phyloP scores from a whole-genome alignment of 2,888 invertebrate genomes.

The Thysanoteuthis rhombus region DNA sequence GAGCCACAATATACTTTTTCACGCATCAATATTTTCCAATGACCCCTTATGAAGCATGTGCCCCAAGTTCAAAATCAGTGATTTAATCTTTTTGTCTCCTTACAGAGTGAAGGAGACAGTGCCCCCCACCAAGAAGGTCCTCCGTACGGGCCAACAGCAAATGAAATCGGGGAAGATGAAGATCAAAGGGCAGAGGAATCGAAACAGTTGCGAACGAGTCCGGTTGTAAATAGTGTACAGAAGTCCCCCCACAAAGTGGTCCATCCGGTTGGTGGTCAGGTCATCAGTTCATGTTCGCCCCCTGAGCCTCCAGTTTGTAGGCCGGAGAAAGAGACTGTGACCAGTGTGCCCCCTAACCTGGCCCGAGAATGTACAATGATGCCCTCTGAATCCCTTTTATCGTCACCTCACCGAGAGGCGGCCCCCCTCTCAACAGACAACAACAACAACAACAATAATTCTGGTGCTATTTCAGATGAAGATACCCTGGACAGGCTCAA shows the following conservation, averaged over 20 bases:
- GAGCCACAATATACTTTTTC: too few species aligned
- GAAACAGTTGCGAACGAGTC: conserved; percentile 19
- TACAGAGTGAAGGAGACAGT: not conserved
- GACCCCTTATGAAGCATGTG: too few species aligned
- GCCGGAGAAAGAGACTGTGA: not conserved
- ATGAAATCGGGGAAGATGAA: not conserved
- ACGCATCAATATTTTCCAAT: too few species aligned
- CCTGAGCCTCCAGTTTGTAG: not conserved
- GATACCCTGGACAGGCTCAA: conserved; percentile 58
- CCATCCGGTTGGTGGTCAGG: not conserved
- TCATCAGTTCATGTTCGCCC: not conserved
- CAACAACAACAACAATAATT: conserved; percentile 15
- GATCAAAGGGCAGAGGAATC: not conserved
- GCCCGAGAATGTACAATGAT: not conserved
- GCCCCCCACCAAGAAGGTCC: not conserved
- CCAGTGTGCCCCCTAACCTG: not conserved
- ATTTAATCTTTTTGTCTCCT: too few species aligned
- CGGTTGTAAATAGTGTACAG: conserved; percentile 32
- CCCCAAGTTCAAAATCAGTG: too few species aligned
- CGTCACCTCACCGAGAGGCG: conserved; percentile 18
- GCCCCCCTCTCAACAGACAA: not conserved
- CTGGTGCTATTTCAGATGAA: conserved; percentile 32
- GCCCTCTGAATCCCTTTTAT: not conserved
- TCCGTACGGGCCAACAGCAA: not conserved
- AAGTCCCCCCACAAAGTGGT: conserved; percentile 18